These are phyloP conservation scores for Cathartes aura DNA, from an alignment of 2,113 vertebrate species.

Conservation along the genomic window DNA sequence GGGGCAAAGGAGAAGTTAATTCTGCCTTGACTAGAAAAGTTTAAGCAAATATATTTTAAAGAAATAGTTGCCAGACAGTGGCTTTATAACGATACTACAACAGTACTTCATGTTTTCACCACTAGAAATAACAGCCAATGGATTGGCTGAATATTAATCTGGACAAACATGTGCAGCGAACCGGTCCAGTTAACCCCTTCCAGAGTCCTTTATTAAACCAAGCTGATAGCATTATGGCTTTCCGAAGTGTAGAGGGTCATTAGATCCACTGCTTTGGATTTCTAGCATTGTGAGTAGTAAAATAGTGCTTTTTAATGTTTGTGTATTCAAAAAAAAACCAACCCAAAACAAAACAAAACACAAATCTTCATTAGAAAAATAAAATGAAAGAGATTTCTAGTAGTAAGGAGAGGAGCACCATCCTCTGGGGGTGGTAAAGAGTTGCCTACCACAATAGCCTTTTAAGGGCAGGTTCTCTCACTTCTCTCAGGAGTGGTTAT, in stretches of 20 bases:
- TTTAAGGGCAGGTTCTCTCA: not conserved
- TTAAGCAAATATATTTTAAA: not conserved
- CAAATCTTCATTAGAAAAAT: not conserved
- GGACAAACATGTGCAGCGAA: not conserved
- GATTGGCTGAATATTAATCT: too few relatives aligned
- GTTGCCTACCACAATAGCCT: not conserved
- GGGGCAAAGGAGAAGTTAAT: not conserved
- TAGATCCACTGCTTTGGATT: not conserved
- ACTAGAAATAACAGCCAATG: not conserved
- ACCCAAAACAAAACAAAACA: not conserved
- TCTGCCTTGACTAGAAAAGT: not conserved
- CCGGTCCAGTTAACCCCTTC: not conserved
- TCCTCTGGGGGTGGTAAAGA: not conserved
- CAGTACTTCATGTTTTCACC: not conserved
- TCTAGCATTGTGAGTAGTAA: not conserved
- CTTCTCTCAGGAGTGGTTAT: not conserved
- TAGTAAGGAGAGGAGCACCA: not conserved
- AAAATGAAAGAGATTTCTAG: not conserved
- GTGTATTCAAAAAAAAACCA: not conserved
- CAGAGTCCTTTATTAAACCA: not conserved
- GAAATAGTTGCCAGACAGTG: not conserved
- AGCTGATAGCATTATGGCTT: not conserved
- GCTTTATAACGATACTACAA: not conserved
- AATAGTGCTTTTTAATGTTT: not conserved
- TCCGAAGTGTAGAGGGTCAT: not conserved